Conservation (phyloP, 1,140 invertebrate species). For the Megalopta genalis region DNA sequence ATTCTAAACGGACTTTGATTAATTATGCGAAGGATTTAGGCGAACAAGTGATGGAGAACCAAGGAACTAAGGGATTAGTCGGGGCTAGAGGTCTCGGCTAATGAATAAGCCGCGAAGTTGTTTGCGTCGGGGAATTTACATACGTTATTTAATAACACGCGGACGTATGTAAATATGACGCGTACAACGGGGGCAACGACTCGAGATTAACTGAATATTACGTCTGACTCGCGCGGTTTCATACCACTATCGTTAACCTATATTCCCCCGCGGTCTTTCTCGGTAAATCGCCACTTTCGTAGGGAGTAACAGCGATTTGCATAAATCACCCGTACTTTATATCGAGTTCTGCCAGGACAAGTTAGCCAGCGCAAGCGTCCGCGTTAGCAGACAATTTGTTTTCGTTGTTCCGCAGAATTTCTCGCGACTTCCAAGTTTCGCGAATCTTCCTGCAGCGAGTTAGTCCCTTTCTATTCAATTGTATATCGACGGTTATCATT, state of each 20-base stretch:
- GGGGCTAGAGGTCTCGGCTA: background rate
- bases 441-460: background rate
- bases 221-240: conserved; percentile 38
- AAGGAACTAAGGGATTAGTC: background rate
- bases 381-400: background rate
- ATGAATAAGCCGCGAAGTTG: background rate
- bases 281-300: conserved; percentile 30
- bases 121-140: conserved; percentile 15
- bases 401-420: background rate
- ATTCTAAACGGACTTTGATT: too few species aligned
- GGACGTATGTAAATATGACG: conserved; percentile 16
- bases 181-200: conserved; percentile 19
- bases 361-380: too few species aligned
- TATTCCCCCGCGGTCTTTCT: conserved; percentile 7
- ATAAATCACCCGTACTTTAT: conserved; percentile 29
- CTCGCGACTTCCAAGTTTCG: background rate
- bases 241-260: conserved; percentile 43
- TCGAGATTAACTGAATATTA: conserved; percentile 37
- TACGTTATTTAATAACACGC: conserved; percentile 37
- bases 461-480: too few species aligned
- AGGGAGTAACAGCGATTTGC: conserved; percentile 31
- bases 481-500: too few species aligned
- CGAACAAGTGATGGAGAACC: too few species aligned
- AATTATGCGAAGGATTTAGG: too few species aligned
- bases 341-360: conserved; percentile 2